Percentiles rank a stretch among this genome's conserved stretches.
Conservation (phyloP, 53 echinoderm and acorn worm genomes). For the Holothuria scabra region DNA sequence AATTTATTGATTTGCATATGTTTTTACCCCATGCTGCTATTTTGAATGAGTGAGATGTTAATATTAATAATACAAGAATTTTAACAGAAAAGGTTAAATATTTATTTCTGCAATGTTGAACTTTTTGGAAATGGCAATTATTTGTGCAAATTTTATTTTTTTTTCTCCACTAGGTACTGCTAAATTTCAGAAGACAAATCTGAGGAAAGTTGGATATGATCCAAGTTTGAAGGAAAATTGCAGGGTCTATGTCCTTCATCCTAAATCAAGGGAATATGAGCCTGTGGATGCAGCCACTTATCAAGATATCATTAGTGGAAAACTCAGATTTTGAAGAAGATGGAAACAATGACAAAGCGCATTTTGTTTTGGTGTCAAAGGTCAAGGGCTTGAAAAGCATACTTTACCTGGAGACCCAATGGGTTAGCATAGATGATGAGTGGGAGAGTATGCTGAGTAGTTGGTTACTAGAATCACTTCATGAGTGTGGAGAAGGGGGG, state of each 20-base stretch:
- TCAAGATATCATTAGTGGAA: conserved; percentile 71
- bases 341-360: background rate
- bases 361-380: too few relatives aligned
- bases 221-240: conserved; percentile 60
- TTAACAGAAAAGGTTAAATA: too few relatives aligned
- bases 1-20: too few relatives aligned
- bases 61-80: too few relatives aligned
- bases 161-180: conserved; percentile 69
- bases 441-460: too few relatives aligned
- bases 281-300: conserved; percentile 65
- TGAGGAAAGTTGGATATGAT: conserved; percentile 81
- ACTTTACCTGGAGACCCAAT: too few relatives aligned
- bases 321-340: conserved; percentile 71
- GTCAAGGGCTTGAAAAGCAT: too few relatives aligned
- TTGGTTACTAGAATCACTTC: too few relatives aligned
- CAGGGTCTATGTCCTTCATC: conserved; percentile 74
- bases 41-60: too few relatives aligned
- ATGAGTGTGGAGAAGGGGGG: too few relatives aligned
- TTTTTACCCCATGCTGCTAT: too few relatives aligned
- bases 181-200: conserved; percentile 85
- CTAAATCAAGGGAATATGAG: conserved; percentile 59
- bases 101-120: background rate
- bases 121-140: background rate
- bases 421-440: too few relatives aligned
- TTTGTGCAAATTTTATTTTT: background rate